Conservation (phyloP, 2,797 vertebrate genomes). For the Tenualosa thibaudeaui region DNA sequence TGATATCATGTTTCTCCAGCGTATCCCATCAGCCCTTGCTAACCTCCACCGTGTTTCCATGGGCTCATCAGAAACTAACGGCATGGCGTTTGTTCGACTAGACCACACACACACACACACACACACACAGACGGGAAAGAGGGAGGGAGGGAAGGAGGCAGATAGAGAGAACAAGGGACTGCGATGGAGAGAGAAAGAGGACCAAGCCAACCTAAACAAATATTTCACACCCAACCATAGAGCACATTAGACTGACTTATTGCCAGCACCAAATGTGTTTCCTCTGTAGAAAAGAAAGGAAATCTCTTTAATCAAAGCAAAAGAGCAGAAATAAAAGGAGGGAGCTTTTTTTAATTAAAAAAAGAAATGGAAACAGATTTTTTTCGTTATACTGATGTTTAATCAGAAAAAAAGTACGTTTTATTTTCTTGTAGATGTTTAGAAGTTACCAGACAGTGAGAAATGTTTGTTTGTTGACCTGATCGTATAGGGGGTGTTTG, state of each 20-base stretch:
- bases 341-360: background rate
- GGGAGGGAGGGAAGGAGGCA: background rate
- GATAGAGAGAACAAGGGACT: background rate
- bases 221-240: conserved; percentile 18
- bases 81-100: conserved; percentile 58
- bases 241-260: conserved; percentile 16
- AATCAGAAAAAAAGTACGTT: background rate
- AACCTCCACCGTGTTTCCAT: conserved; percentile 39
- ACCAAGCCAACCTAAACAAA: conserved; percentile 23
- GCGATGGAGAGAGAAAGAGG: background rate
- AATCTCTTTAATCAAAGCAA: conserved; percentile 26
- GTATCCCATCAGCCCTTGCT: background rate
- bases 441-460: background rate
- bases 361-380: conserved; percentile 18
- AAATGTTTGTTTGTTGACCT: conserved; percentile 25
- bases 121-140: background rate
- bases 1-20: conserved; percentile 59
- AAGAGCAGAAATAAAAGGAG: background rate
- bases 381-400: background rate
- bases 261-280: conserved; percentile 25
- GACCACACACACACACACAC: conserved; percentile 61
- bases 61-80: conserved; percentile 58
- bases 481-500: background rate
- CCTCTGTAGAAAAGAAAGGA: conserved; percentile 20
- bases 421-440: conserved; percentile 7